phyloP scores from a whole-genome alignment of 2,113 vertebrate species.

The Bubo scandiacus region DNA sequence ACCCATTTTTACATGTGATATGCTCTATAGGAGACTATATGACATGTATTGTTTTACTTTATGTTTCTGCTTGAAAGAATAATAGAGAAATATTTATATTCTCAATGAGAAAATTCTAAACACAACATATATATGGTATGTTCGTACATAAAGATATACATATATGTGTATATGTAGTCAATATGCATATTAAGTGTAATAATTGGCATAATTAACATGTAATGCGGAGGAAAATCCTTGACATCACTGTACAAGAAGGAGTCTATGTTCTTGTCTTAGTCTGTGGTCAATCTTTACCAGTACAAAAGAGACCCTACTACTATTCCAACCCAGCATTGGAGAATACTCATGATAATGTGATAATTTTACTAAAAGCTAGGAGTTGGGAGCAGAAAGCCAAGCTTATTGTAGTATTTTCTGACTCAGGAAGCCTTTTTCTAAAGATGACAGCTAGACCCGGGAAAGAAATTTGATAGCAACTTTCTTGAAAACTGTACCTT shows the following conservation, averaged over 20 bases:
- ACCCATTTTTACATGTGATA: neutral
- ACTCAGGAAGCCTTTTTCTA: neutral
- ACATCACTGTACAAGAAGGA: neutral
- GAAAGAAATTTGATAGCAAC: neutral
- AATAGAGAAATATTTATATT: neutral
- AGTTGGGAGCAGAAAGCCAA: neutral
- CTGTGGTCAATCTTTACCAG: neutral
- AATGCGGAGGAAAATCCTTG: neutral
- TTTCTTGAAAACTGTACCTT: neutral
- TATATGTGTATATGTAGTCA: neutral
- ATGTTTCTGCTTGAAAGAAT: neutral
- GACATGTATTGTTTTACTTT: neutral
- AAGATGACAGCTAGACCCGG: neutral
- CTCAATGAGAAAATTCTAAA: neutral
- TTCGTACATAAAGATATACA: neutral
- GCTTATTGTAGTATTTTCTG: neutral
- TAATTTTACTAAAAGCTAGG: neutral
- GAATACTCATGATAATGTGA: neutral
- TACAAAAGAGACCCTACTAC: neutral
- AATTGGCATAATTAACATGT: neutral
- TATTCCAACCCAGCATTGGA: neutral
- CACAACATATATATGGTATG: neutral
- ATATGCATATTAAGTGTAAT: neutral
- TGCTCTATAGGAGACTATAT: neutral
- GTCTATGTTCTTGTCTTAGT: neutral